phyloP scores from a whole-genome alignment of 2,113 vertebrate species.

The Varanus komodoensis region DNA sequence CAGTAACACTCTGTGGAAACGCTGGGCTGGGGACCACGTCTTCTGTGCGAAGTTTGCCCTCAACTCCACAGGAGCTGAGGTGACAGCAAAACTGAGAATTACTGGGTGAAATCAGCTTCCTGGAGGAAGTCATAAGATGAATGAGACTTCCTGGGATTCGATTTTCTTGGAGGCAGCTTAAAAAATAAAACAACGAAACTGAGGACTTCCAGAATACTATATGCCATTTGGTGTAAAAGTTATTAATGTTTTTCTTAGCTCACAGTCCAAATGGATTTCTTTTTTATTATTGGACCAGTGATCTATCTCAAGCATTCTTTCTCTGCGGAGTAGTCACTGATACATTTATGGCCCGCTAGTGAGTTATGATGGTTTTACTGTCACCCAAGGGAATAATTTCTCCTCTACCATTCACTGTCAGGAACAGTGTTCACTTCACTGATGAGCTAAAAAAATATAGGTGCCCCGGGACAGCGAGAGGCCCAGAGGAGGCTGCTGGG shows the following conservation, averaged over 20 bases:
- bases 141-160: conserved; percentile 16
- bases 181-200: not conserved
- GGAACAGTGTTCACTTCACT: conserved; percentile 24
- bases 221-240: conserved; percentile 38
- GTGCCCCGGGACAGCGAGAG: not conserved
- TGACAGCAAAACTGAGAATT: not conserved
- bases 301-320: conserved; percentile 30
- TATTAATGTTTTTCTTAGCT: conserved; percentile 45
- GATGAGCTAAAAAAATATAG: conserved; percentile 43
- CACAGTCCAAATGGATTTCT: conserved; percentile 20
- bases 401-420: conserved; percentile 4
- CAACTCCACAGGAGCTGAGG: not conserved
- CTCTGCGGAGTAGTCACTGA: conserved; percentile 16
- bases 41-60: not conserved
- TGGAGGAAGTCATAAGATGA: conserved; percentile 5
- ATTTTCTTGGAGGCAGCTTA: not conserved
- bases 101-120: not conserved
- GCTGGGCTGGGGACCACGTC: not conserved
- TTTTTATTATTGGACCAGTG: conserved; percentile 42
- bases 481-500: conserved; percentile 12
- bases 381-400: conserved; percentile 30
- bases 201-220: not conserved
- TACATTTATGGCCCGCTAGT: conserved; percentile 37
- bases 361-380: conserved; percentile 31
- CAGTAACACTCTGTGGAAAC: not conserved